phyloP scores from a whole-genome alignment of 2,797 vertebrate species.

The Smutsia gigantea region DNA sequence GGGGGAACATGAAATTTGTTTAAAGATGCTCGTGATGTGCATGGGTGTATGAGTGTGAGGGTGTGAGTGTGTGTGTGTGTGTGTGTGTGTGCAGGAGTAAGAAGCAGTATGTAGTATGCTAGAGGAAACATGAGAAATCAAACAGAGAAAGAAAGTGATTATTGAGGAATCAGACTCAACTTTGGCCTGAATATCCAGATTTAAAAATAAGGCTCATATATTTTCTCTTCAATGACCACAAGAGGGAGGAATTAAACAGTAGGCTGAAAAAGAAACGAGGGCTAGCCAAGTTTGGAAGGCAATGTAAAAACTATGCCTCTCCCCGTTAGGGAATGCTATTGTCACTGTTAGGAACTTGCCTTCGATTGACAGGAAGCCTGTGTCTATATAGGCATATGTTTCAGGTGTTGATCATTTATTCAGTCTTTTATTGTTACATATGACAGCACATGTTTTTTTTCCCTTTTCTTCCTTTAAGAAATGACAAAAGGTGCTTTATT shows the following conservation, averaged over 20 bases:
- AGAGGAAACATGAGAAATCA: background rate
- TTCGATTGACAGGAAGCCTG: background rate
- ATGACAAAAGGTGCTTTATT: background rate
- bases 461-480: background rate
- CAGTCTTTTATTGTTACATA: constrained; percentile 9
- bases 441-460: background rate
- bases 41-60: background rate
- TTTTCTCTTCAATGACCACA: constrained; percentile 52
- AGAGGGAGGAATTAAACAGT: constrained; percentile 45
- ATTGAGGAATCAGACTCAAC: background rate
- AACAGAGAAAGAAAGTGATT: background rate
- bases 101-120: background rate
- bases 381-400: background rate
- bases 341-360: background rate
- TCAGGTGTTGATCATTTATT: background rate
- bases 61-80: background rate
- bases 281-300: background rate
- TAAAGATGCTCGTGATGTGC: background rate
- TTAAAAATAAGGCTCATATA: background rate
- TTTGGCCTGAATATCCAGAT: background rate
- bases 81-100: background rate
- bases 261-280: background rate
- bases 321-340: background rate
- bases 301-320: background rate
- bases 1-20: constrained; percentile 8